These are phyloP conservation scores for Scophthalmus maximus DNA, from an alignment of 2,113 vertebrate genomes.

Conservation along the genomic window DNA sequence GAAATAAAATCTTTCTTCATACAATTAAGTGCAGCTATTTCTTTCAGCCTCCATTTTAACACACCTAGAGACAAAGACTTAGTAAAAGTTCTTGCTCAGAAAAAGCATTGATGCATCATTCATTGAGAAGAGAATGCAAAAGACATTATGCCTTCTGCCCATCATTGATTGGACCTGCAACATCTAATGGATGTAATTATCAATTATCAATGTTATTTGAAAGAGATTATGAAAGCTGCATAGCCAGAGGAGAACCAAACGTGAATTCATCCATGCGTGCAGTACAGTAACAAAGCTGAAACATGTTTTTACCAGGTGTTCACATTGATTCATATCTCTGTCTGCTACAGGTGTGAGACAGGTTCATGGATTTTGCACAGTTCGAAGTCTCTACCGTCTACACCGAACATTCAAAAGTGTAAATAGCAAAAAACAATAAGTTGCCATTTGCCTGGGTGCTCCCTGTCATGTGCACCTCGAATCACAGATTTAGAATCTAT, in stretches of 20 bases:
- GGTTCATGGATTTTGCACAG: slow-evolving; percentile 25
- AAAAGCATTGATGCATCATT: slow-evolving; percentile 15
- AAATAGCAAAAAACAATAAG: slow-evolving; percentile 69
- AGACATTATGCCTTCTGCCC: not conserved
- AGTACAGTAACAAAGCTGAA: slow-evolving; percentile 7
- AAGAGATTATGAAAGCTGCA: not conserved
- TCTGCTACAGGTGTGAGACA: slow-evolving; percentile 33
- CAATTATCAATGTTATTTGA: not conserved
- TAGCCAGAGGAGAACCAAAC: not conserved
- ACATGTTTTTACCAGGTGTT: not conserved
- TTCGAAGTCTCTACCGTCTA: slow-evolving; percentile 31
- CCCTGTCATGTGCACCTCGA: slow-evolving; percentile 39
- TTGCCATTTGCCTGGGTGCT: slow-evolving; percentile 67
- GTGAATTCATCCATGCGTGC: not conserved
- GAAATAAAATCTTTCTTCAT: slow-evolving; percentile 76
- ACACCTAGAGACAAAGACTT: slow-evolving; percentile 34
- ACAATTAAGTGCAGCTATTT: slow-evolving; percentile 87
- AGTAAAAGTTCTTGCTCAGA: slow-evolving; percentile 16
- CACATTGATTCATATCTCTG: slow-evolving; percentile 21
- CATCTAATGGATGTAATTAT: not conserved
- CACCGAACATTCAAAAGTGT: slow-evolving; percentile 34
- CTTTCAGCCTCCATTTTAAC: slow-evolving; percentile 87
- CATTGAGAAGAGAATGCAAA: slow-evolving; percentile 9
- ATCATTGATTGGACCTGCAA: not conserved
- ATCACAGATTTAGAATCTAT: slow-evolving; percentile 74